Evolutionary conservation across 2,888 invertebrate species (phyloP).

Genomic region (Liopterus haemorrhoidalis): DNA sequence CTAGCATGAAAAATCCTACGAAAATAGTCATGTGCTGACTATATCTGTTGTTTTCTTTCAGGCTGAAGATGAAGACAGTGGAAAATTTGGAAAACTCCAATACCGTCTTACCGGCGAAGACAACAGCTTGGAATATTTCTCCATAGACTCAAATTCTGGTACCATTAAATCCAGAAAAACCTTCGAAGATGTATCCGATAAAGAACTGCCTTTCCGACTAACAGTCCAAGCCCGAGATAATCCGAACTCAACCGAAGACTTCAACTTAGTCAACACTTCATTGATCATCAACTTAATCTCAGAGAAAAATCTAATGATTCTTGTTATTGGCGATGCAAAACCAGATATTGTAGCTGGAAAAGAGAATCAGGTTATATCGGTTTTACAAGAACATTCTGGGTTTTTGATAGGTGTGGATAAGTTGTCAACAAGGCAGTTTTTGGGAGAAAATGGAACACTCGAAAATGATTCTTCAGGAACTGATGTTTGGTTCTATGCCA

Average conservation of each 20-base stretch:
- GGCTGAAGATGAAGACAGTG: constrained; percentile 83
- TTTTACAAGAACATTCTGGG: constrained; percentile 67
- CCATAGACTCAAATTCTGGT: constrained; percentile 67
- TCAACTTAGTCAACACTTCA: constrained; percentile 57
- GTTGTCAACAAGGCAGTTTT: constrained; percentile 68
- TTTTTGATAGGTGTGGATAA: constrained; percentile 76
- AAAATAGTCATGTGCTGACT: background rate
- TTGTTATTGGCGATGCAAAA: constrained; percentile 69
- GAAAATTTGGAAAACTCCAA: constrained; percentile 71
- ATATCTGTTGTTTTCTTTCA: constrained; percentile 40
- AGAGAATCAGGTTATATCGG: constrained; percentile 52
- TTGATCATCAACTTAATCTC: constrained; percentile 74
- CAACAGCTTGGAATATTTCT: constrained; percentile 58
- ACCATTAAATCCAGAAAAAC: constrained; percentile 68
- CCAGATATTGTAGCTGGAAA: constrained; percentile 60
- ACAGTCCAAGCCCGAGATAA: constrained; percentile 69
- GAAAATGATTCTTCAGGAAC: constrained; percentile 67
- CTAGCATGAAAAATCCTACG: too few relatives aligned
- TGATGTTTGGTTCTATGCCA: constrained; percentile 81
- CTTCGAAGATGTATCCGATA: constrained; percentile 60
- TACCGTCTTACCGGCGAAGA: constrained; percentile 51
- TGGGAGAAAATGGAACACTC: constrained; percentile 69
- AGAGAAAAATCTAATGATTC: constrained; percentile 68
- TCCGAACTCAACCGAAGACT: constrained; percentile 58
- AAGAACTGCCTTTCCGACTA: constrained; percentile 67